phyloP scores from a whole-genome alignment of 1,140 invertebrate genomes.

The Saccostrea cuccullata region DNA sequence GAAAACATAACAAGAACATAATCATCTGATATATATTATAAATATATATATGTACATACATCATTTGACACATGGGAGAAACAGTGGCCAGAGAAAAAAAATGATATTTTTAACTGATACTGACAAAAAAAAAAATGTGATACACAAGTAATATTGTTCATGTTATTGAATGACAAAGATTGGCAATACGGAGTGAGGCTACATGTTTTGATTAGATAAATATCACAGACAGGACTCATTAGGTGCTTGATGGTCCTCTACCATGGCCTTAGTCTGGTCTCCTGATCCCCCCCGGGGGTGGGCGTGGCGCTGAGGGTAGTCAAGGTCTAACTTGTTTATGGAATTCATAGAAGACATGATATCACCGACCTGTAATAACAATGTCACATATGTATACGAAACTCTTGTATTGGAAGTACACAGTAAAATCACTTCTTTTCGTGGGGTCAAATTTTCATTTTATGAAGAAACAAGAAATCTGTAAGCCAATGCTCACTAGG shows the following conservation, averaged over 20 bases:
- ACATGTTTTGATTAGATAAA: conserved; percentile 16
- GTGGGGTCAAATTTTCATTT: too few species aligned
- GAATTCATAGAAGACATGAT: conserved; percentile 66
- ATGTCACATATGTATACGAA: background rate
- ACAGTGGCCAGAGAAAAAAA: background rate
- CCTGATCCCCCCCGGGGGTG: background rate
- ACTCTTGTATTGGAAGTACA: too few species aligned
- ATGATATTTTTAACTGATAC: background rate
- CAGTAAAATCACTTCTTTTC: too few species aligned
- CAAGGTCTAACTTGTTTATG: conserved; percentile 62
- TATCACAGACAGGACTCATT: conserved; percentile 25
- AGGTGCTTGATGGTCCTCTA: background rate
- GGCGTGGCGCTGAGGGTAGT: conserved; percentile 47
- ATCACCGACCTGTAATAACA: conserved; percentile 58
- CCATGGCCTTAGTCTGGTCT: background rate
- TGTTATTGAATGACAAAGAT: background rate
- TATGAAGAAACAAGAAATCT: too few species aligned
- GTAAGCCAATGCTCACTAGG: too few species aligned
- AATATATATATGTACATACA: conserved; percentile 15
- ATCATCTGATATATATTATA: background rate
- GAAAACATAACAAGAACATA: too few species aligned
- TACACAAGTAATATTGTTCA: too few species aligned
- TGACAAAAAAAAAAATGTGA: background rate
- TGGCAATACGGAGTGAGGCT: background rate
- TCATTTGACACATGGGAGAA: background rate